A percentile compares a stretch with the other conserved stretches of the same genome.
Conservation (phyloP, 2,888 invertebrate genomes). For the Eupithecia subumbrata region DNA sequence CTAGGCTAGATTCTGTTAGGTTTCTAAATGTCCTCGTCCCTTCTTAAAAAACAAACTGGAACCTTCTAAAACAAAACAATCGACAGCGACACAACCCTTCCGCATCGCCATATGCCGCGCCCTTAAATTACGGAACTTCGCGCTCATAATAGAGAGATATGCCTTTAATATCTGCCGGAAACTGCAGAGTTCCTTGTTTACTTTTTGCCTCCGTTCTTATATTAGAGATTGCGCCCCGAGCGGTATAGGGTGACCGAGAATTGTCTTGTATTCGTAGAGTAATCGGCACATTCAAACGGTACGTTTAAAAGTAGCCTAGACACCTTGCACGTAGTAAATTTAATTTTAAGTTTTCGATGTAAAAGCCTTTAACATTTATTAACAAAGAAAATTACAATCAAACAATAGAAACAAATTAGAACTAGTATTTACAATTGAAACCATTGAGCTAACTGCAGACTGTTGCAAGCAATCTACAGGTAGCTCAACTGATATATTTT, state of each 20-base stretch:
- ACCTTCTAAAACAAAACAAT: slow-evolving; percentile 43
- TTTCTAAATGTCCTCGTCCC: no score
- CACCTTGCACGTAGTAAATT: neutral
- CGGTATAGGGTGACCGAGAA: slow-evolving; percentile 12
- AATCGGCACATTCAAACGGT: neutral
- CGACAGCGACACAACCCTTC: slow-evolving; percentile 66
- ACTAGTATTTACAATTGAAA: no score
- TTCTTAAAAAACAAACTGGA: neutral
- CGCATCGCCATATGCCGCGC: slow-evolving; percentile 76
- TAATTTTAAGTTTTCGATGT: neutral
- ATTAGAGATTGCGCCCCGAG: slow-evolving; percentile 60
- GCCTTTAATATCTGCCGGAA: slow-evolving; percentile 83
- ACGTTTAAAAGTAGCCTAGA: neutral
- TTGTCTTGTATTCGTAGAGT: slow-evolving; percentile 10
- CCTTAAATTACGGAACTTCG: slow-evolving; percentile 83
- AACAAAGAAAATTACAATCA: no score
- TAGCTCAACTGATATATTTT: no score
- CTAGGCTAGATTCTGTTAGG: neutral
- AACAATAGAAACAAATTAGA: neutral
- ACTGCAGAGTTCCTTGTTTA: slow-evolving; percentile 75
- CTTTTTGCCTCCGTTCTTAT: slow-evolving; percentile 80
- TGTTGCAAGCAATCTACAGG: no score
- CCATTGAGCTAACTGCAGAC: no score
- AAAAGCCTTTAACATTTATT: neutral
- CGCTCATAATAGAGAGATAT: slow-evolving; percentile 84